Evolutionary conservation across 2,888 invertebrate genomes (phyloP), one percentile per base, ranked within the genome.

Genomic region (Chaitophorus viminalis): DNA sequence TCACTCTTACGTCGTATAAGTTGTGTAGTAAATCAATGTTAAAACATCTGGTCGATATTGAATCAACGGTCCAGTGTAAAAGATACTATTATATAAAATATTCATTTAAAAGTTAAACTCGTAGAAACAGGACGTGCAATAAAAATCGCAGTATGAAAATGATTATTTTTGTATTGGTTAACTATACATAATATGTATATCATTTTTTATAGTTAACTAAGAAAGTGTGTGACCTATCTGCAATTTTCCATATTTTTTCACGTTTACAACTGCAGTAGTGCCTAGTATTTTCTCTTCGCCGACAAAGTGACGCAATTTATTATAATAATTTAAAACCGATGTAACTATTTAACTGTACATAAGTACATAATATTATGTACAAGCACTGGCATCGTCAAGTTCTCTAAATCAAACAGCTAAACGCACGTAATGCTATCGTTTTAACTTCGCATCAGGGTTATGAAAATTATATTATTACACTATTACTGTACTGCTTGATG

Each of bases 221-320:
- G 68, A 68, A 68, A 68, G 68, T 68, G 68, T 68, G 68, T 68
- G 68, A 68, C 29, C 68, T 68, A n/a, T 68, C 68, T n/a, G n/a
- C n/a, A n/a, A 68, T 68, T 68, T 68, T 68, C 29, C 25, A 68
- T 29, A 68, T 68, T 68, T 68, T 29, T 68, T 68, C 68, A 8
- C 11, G 68, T 68, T 68, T n/a, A 9, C 11, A 25, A 29, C n/a
- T 4, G 29, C 9, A 11, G 46, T 46, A 11, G 1, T 14, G 46
- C n/a, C n/a, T 46, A 46, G 46, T n/a, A 11, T n/a, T 68, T 68
- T 68, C 68, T 68, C 29, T 68, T 68, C 29, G 68, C 11, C 29
- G 68, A 68, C 68, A 68, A 68, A 68, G 68, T 68, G 25, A 29
- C 25, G 65, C 65, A 65, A 65, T 65, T 11, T 25, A n/a, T 25